Conservation (phyloP, 2,113 vertebrate species). For the Vimba vimba region DNA sequence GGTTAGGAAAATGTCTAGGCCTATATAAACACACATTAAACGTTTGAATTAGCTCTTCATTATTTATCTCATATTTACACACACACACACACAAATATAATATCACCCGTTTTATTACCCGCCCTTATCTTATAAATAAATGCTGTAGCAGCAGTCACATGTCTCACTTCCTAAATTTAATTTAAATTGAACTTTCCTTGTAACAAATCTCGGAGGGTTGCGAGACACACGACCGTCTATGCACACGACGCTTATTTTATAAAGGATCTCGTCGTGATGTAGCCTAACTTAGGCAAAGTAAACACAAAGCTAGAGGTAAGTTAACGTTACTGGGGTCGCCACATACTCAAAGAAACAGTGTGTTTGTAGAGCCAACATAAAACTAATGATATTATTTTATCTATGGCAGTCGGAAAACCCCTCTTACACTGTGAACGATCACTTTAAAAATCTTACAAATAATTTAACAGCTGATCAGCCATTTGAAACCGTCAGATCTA, state of each 20-base stretch:
- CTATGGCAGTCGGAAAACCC: not conserved
- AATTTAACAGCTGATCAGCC: not conserved
- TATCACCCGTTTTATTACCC: not conserved
- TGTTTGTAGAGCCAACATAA: not conserved
- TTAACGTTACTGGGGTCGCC: not conserved
- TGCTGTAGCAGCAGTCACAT: not conserved
- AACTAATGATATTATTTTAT: not conserved
- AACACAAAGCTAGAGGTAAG: not conserved
- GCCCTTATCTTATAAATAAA: not conserved
- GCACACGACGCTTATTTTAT: not conserved
- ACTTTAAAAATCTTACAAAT: not conserved
- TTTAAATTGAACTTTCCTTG: not conserved
- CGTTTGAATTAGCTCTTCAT: not conserved
- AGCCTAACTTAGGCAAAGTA: not conserved
- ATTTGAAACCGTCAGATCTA: not conserved
- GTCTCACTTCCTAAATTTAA: not conserved
- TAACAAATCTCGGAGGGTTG: not conserved
- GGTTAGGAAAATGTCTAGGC: not conserved
- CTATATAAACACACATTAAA: not conserved
- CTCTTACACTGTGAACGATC: not conserved
- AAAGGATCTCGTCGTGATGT: not conserved
- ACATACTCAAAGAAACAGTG: conserved; percentile 5
- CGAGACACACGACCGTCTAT: not conserved
- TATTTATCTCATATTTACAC: not conserved
- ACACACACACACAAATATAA: no score